Evolutionary conservation across 1,140 invertebrate species (phyloP).

Genomic region (Saxidomus purpurata): DNA sequence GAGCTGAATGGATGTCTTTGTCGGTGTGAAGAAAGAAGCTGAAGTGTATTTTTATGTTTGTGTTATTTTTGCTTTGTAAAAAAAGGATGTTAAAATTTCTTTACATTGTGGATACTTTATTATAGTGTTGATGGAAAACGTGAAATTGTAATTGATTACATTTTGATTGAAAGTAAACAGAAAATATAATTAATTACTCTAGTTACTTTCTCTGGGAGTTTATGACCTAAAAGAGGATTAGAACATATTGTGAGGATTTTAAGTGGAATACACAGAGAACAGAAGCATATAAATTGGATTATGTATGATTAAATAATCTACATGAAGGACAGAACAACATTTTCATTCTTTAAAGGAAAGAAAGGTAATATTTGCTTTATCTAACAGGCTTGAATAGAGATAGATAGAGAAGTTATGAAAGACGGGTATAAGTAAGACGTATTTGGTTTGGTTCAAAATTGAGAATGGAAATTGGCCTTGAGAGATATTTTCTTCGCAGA

Average conservation of each 20-base stretch:
- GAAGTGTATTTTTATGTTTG: not conserved
- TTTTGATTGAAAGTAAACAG: not conserved
- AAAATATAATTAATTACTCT: not conserved
- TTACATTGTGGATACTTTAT: not conserved
- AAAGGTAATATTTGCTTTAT: constrained; percentile 1
- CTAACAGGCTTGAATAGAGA: too few species aligned
- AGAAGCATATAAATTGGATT: constrained; percentile 3
- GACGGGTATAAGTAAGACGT: too few species aligned
- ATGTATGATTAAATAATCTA: not conserved
- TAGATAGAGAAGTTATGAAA: too few species aligned
- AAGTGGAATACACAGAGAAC: not conserved
- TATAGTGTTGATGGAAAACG: not conserved
- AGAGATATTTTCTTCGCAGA: too few species aligned
- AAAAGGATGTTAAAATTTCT: not conserved
- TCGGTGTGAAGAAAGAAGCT: not conserved
- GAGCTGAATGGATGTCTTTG: not conserved
- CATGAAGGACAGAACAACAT: not conserved
- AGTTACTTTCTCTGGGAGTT: not conserved
- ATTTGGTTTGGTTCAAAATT: too few species aligned
- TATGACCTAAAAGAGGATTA: not conserved
- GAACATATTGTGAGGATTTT: not conserved
- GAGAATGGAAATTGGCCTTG: too few species aligned
- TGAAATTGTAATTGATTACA: not conserved
- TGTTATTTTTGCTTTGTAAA: not conserved
- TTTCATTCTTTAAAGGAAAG: not conserved